Evolutionary conservation across 2,113 vertebrate genomes (phyloP), one percentile per base, ranked within the genome.

Genomic region (Elachura formosa): DNA sequence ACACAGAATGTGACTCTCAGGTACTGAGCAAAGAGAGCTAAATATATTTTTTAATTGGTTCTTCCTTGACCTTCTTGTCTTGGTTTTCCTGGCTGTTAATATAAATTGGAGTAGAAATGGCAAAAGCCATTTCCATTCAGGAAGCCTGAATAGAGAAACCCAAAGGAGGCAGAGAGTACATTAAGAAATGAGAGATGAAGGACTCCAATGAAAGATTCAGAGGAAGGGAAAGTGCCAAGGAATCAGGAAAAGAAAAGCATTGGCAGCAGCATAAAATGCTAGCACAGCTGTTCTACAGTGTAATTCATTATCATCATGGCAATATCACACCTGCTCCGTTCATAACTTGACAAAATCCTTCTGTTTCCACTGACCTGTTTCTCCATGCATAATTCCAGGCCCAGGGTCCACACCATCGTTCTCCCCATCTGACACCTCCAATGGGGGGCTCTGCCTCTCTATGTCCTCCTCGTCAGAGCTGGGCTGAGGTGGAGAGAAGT

Each of bases 371-470:
- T 89, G 87, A 98, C 99, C 99, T 98, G 99, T 97, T 55, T 99
- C 99, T 94, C 97, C 98, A 13, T 98, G 95, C 75, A 98, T 97
- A 80, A 98, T 96, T 52, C 98, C 99, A 33, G 98, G 94, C 36
- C 97, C 97, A 5, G 98, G 98, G 36, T 99, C 99, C 90, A 98
- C 98, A 82, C 98, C 97, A 48, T 99, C 98, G 3, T 96, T 97
- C 88, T 99, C 99, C 58, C 99, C 99, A 34, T 99, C 99, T 25
- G 99, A 99, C 43, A 99, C 99, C 91, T 99, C 99, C 93, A 99
- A 69, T 0, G 99, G 99, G 5, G 99, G 98, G 64, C 99, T 99
- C 76, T 98, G 98, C 84, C 98, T 98, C 86, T 98, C 98, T 0
- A 98, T 98, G 63, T 99, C 99, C 68, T 99, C 99, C 46, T 99